Base-by-base conservation (phyloP, 2,888 invertebrate species). In the Drosophila paramelanica region DNA sequence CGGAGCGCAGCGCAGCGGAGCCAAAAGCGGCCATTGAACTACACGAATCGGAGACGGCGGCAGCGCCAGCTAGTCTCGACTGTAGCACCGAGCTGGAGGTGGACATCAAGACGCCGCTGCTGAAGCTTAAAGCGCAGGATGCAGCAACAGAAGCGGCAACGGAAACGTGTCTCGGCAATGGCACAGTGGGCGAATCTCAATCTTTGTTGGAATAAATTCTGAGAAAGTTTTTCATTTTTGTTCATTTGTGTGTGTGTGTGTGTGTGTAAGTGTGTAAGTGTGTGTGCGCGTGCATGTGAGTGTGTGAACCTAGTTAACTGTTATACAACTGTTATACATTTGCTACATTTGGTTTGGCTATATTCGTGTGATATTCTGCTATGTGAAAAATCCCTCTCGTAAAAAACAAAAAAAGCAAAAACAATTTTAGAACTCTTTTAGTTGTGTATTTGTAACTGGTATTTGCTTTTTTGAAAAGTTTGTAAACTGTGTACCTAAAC, bases 51-150 rank as follows among this genome's bases (percentile, higher is more conserved):
- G 73, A 80, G 25, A 23, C 38, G 25, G 31, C 50, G 1, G 8
- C 61, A 20, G 33, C 46, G 14, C 23, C 61, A 5, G 56, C 23
- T 8, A 74, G 62, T n/a, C 46, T 79, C 17, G 87, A 86, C 14
- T 66, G 76, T 27, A 81, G 72, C 45, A 47, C 57, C 17, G 84
- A 84, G 38, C 59, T 83, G 8, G 91, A 91, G 62, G 84, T 62
- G 41, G 91, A 91, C 56, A 85, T 91, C 8, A 91, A 91, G 82
- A 91, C 91, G 43, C 91, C 91, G 33, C 73, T 91, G 23, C 67
- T 91, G 17, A 90, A 90, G 73, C 73, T 85, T 0, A 90, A 86
- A 55, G 51, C 76, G 8, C 87, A 79, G 73, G 80, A 87, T 25
- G 25, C 52, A 5, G 43, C 67, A 36, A 41, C 67, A 33, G 82